Conservation (phyloP, 2,888 invertebrate genomes). For the Fragum fragum region DNA sequence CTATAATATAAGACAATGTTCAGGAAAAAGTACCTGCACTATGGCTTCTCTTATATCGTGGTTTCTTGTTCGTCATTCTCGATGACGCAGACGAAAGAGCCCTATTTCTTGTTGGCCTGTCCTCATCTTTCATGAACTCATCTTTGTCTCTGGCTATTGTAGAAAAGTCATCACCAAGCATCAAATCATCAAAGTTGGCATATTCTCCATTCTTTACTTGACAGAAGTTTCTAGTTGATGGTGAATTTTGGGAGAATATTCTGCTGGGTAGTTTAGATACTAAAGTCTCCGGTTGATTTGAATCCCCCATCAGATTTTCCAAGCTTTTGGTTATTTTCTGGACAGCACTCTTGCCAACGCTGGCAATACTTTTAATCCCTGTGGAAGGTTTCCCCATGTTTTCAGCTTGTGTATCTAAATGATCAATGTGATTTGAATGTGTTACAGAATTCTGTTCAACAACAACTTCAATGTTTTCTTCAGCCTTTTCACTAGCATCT, state of each 20-base stretch:
- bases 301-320: constrained; percentile 1
- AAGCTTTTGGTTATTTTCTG: constrained; percentile 31
- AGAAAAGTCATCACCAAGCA: constrained; percentile 31
- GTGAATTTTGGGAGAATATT: constrained; percentile 24
- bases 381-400: constrained; percentile 53
- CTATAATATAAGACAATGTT: no score
- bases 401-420: neutral
- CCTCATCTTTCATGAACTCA: neutral
- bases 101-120: neutral
- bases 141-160: neutral
- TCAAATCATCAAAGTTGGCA: constrained; percentile 62
- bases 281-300: neutral
- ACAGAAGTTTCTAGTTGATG: constrained; percentile 50
- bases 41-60: constrained; percentile 17
- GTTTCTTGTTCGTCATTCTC: neutral
- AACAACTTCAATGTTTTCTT: neutral
- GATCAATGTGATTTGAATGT: neutral
- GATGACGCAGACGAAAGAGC: constrained; percentile 16
- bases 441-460: no score
- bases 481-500: neutral
- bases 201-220: constrained; percentile 61
- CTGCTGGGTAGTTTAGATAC: neutral
- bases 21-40: constrained; percentile 23
- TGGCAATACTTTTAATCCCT: constrained; percentile 43
- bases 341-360: constrained; percentile 25